Conservation (phyloP, 2,888 invertebrate genomes). For the Coecobrya sp. region DNA sequence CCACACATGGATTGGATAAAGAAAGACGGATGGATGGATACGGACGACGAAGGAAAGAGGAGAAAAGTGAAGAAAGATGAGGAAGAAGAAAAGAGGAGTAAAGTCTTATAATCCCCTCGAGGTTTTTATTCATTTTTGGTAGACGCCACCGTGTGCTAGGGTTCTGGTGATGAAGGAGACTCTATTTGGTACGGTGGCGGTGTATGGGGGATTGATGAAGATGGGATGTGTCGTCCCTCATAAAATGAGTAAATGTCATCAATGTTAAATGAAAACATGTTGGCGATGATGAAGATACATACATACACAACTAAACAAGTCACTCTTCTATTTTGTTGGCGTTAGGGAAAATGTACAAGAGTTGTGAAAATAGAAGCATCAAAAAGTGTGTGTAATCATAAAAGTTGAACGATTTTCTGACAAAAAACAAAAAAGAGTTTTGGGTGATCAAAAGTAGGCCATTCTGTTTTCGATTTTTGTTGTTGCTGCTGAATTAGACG, state of each 20-base stretch:
- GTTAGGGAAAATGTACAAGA: not conserved
- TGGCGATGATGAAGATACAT: slow-evolving; percentile 16
- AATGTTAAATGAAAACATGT: slow-evolving; percentile 54
- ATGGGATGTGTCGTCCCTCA: slow-evolving; percentile 43
- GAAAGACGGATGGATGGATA: slow-evolving; percentile 13
- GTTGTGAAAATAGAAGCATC: too few relatives aligned
- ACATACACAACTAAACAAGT: not conserved
- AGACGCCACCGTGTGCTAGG: not conserved
- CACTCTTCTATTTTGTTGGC: not conserved
- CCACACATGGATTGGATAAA: not conserved
- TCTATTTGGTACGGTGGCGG: not conserved
- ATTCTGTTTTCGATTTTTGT: slow-evolving; percentile 18
- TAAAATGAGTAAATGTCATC: slow-evolving; percentile 59
- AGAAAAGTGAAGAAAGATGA: slow-evolving; percentile 37
- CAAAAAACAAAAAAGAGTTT: not conserved
- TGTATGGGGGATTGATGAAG: slow-evolving; percentile 26
- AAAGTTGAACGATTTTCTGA: slow-evolving; percentile 16
- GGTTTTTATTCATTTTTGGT: slow-evolving; percentile 67
- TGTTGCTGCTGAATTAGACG: not conserved
- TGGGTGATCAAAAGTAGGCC: slow-evolving; percentile 22
- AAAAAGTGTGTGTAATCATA: not conserved
- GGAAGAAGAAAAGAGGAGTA: not conserved
- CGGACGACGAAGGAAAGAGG: slow-evolving; percentile 31
- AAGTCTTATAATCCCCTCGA: slow-evolving; percentile 63
- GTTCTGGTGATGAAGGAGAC: slow-evolving; percentile 17